A percentile compares a stretch with the other conserved stretches of the same genome.
These are phyloP conservation scores for Nomada fucata DNA, from an alignment of 2,888 invertebrate species.

Conservation along the genomic window DNA sequence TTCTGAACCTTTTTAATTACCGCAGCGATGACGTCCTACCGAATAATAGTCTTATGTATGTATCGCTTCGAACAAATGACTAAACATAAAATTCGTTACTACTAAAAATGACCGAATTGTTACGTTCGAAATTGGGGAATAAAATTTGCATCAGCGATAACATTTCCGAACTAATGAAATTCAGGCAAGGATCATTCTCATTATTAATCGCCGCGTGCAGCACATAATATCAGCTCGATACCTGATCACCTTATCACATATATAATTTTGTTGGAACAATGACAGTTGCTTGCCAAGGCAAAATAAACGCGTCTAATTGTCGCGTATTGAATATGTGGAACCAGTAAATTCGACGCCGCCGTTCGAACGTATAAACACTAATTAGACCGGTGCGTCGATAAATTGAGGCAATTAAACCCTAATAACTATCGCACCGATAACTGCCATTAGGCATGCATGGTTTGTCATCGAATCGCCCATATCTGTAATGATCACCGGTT, in stretches of 20 bases:
- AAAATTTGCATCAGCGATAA: no score
- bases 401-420: slow-evolving; percentile 61
- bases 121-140: no score
- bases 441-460: slow-evolving; percentile 49
- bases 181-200: no score
- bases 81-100: no score
- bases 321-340: slow-evolving; percentile 44
- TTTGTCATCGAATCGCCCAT: slow-evolving; percentile 54
- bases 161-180: no score
- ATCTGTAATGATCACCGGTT: slow-evolving; percentile 34
- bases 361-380: slow-evolving; percentile 49
- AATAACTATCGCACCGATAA: slow-evolving; percentile 57
- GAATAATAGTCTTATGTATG: not conserved
- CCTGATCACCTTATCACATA: not conserved
- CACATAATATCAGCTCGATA: no score
- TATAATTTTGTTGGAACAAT: not conserved
- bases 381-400: slow-evolving; percentile 48
- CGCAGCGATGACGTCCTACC: no score
- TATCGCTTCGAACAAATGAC: not conserved
- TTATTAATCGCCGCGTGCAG: no score
- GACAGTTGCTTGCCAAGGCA: slow-evolving; percentile 8
- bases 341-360: slow-evolving; percentile 25
- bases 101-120: no score
- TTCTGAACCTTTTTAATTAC: no score
- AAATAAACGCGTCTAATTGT: slow-evolving; percentile 46